Evolutionary conservation across 2,113 vertebrate genomes (phyloP).

Genomic region (Phrynocephalus versicolor): DNA sequence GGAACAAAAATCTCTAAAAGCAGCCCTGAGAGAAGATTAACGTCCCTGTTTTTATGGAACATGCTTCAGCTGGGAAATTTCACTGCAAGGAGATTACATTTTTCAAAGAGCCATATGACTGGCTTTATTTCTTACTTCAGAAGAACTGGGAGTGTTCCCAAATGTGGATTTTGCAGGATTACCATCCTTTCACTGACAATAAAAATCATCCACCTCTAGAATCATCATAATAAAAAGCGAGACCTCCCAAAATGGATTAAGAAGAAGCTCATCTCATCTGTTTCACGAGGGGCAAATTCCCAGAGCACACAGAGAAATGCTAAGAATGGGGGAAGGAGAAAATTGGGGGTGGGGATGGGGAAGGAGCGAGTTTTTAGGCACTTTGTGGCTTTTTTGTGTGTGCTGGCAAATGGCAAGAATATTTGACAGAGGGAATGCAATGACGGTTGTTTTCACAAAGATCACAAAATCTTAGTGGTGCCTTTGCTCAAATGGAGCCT

Average conservation of each 20-base stretch:
- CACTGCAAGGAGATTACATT: slow-evolving; percentile 62
- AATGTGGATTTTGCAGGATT: slow-evolving; percentile 75
- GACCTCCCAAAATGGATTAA: slow-evolving; percentile 74
- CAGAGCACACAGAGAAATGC: neutral
- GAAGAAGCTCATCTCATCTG: neutral
- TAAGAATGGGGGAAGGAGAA: neutral
- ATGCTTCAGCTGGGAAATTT: slow-evolving; percentile 44
- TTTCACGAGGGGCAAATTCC: slow-evolving; percentile 19
- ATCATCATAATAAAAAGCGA: slow-evolving; percentile 13
- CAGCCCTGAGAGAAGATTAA: neutral
- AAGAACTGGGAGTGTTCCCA: slow-evolving; percentile 71
- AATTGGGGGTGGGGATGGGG: neutral
- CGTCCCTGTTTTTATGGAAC: neutral
- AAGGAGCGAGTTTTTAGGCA: neutral
- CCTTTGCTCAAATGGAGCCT: no score
- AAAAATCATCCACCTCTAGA: slow-evolving; percentile 39
- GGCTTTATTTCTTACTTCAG: slow-evolving; percentile 71
- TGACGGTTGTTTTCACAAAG: neutral
- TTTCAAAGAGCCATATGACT: slow-evolving; percentile 63
- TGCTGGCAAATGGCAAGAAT: neutral
- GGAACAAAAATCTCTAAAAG: slow-evolving; percentile 21
- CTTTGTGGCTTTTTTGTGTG: neutral
- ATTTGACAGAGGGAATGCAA: neutral
- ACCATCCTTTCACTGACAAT: slow-evolving; percentile 62
- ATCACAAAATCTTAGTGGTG: no score